Base-by-base conservation (phyloP, 1,140 invertebrate genomes). In the Tetranychus urticae region DNA sequence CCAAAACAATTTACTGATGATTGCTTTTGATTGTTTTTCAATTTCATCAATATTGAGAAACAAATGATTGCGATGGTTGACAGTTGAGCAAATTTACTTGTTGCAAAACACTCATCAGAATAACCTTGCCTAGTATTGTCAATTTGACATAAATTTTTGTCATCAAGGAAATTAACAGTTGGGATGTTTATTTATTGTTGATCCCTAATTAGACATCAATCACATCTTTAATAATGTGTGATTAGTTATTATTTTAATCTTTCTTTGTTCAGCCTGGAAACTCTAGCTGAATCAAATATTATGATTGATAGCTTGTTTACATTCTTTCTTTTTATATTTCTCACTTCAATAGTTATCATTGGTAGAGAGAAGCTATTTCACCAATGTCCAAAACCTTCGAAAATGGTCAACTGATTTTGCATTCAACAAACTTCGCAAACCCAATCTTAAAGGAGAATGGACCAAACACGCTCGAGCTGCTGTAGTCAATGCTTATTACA, bases 381-480 rank as follows among this genome's bases (percentile, higher is more conserved):
- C 81, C 63, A 86, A 83, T 34, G 80, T 83, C 33, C 71, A 88
- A 54, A 81, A 82, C 65, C 70, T 87, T 65, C 82, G 82, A 45
- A 74, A 81, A 57, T 86, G 85, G 69, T 80, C 79, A 14, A 85
- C 81, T 0, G 78, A 86, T 67, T 83, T 82, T 67, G 78, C 83
- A 14, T 85, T 87, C 69, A 78, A 79, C 54, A 82, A 82, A 67
- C 71, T 89, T 3, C 76, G 84, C 12, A 79, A 84, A 63, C 79
- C 81, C 0, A 82, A 88, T 1, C 85, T 88, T 68, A 88, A 86
- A 71, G 82, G 79, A 54, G 85, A 88, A 71, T 88, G 85, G 85
- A 72, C 82, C 31, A 79, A 78, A 34, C 83, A 86, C 67, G 82
- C 82, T 31, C 75, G 79, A 33, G 81, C 84, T 1, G 84, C 84